Percentiles rank a stretch among this genome's conserved stretches.
Evolutionary conservation across 2,113 vertebrate genomes (phyloP).

Genomic region (Macrotus californicus): DNA sequence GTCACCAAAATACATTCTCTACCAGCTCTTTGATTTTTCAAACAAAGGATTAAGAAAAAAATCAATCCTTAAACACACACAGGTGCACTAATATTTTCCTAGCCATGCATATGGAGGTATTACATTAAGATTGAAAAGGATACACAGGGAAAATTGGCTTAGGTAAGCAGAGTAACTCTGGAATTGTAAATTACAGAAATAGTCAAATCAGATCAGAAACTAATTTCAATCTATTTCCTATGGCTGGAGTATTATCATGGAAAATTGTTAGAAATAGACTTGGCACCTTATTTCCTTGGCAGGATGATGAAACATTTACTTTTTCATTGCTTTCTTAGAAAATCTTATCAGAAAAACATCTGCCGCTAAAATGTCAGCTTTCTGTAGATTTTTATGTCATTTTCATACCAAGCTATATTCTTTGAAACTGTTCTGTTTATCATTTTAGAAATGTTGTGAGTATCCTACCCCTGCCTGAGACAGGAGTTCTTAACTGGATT

Average conservation of each 20-base stretch:
- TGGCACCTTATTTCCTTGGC: neutral
- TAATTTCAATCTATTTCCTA: constrained; percentile 10
- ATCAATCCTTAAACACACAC: neutral
- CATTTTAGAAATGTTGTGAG: neutral
- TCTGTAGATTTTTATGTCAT: neutral
- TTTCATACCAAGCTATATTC: neutral
- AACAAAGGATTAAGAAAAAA: neutral
- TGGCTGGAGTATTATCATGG: neutral
- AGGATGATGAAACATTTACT: neutral
- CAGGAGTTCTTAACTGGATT: neutral
- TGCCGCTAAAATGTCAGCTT: neutral
- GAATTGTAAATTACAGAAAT: constrained; percentile 21
- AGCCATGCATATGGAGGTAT: neutral
- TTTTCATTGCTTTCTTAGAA: constrained; percentile 2
- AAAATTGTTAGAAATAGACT: constrained; percentile 14
- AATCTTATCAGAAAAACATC: constrained; percentile 22
- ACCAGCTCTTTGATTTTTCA: neutral
- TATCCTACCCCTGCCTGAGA: neutral
- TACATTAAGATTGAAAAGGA: neutral
- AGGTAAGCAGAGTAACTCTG: neutral
- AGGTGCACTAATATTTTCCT: neutral
- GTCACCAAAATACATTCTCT: neutral
- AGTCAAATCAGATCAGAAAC: constrained; percentile 17
- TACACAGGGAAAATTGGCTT: neutral
- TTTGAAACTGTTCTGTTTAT: neutral